Percentiles rank a stretch among this genome's conserved stretches.
These are phyloP conservation scores for Drosophila repletoides DNA, from an alignment of 1,140 invertebrate species.

Conservation along the genomic window DNA sequence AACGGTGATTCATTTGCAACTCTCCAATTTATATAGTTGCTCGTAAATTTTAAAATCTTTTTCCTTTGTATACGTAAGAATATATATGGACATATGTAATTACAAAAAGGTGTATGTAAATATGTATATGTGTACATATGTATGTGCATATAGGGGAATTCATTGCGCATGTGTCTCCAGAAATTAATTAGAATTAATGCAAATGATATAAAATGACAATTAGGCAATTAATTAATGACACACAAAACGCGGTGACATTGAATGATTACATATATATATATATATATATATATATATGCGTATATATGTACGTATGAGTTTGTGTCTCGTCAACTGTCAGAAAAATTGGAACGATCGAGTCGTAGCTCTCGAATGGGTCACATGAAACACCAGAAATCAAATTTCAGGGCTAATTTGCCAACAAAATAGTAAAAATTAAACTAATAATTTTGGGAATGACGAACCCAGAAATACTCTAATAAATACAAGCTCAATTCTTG, in stretches of 20 bases:
- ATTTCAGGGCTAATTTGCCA: not conserved
- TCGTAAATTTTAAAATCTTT: too few relatives aligned
- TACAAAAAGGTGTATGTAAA: too few relatives aligned
- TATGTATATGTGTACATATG: too few relatives aligned
- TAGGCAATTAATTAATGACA: slow-evolving; percentile 26
- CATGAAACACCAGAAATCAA: not conserved
- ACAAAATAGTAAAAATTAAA: too few relatives aligned
- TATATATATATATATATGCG: not conserved
- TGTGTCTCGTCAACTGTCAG: not conserved
- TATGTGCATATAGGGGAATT: not conserved
- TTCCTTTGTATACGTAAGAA: too few relatives aligned
- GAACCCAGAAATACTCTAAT: too few relatives aligned
- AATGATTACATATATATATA: not conserved
- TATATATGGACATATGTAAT: too few relatives aligned
- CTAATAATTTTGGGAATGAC: too few relatives aligned
- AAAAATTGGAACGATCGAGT: too few relatives aligned
- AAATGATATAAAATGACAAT: slow-evolving; percentile 24
- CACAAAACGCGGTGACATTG: not conserved
- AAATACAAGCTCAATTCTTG: too few relatives aligned
- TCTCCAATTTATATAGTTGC: too few relatives aligned
- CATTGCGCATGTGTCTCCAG: not conserved
- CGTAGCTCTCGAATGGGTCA: not conserved
- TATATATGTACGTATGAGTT: not conserved
- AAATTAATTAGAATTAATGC: slow-evolving; percentile 8
- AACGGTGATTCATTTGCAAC: too few relatives aligned